Percentiles rank a stretch among this genome's conserved stretches.
Evolutionary conservation across 2,888 invertebrate genomes (phyloP).

Genomic region (Lutraria lutraria): DNA sequence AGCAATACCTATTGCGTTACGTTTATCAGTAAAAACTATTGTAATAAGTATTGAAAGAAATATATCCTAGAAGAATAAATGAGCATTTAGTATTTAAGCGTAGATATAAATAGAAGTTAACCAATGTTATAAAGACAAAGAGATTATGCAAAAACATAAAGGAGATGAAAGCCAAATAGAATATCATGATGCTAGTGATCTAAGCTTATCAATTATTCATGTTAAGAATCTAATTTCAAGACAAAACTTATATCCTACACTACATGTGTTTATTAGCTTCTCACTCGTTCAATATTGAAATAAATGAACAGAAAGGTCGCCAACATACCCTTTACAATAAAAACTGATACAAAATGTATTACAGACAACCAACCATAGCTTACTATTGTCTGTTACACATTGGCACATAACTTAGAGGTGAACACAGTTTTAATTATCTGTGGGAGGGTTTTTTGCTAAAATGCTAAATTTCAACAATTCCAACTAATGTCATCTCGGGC

Average conservation of each 20-base stretch:
- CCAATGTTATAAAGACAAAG: not conserved
- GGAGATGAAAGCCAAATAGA: not conserved
- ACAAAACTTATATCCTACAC: slow-evolving; percentile 15
- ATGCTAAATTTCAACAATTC: too few relatives aligned
- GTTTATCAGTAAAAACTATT: too few relatives aligned
- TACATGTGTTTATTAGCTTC: slow-evolving; percentile 3
- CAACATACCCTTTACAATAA: not conserved
- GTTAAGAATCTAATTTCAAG: slow-evolving; percentile 11
- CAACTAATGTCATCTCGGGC: too few relatives aligned
- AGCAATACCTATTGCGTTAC: too few relatives aligned
- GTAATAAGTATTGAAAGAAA: too few relatives aligned
- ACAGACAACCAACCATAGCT: too few relatives aligned
- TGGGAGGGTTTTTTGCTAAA: too few relatives aligned
- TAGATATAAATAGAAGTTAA: not conserved
- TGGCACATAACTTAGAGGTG: too few relatives aligned
- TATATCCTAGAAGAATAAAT: not conserved
- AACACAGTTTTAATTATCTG: too few relatives aligned
- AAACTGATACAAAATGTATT: too few relatives aligned
- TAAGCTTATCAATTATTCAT: slow-evolving; percentile 11
- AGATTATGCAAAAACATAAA: slow-evolving; percentile 3
- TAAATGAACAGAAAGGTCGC: not conserved
- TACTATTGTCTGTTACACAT: too few relatives aligned
- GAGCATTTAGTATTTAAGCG: not conserved
- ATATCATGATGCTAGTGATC: not conserved
- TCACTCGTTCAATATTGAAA: slow-evolving; percentile 10